These are phyloP conservation scores for Cochlearius cochlearius DNA, from an alignment of 2,113 vertebrate species.

Conservation along the genomic window DNA sequence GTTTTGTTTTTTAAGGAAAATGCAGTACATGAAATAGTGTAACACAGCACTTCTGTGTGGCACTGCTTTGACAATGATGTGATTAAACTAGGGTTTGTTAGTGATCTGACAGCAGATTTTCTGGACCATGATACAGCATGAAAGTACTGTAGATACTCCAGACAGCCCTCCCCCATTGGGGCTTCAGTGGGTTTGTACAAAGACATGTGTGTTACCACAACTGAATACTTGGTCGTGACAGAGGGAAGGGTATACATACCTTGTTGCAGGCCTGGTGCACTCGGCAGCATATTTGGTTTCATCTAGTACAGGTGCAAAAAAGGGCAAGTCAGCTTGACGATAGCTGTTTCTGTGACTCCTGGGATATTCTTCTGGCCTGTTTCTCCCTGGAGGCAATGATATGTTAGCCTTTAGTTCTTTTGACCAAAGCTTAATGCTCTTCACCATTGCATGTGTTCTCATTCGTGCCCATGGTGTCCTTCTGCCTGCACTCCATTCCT, in stretches of 20 bases:
- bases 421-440: background rate
- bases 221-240: background rate
- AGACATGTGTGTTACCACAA: background rate
- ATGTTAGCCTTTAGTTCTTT: background rate
- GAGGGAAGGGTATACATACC: background rate
- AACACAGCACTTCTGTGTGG: background rate
- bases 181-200: background rate
- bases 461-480: background rate
- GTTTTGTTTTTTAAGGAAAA: background rate
- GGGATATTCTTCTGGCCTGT: background rate
- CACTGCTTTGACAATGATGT: background rate
- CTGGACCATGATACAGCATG: background rate
- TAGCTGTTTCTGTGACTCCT: background rate
- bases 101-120: background rate
- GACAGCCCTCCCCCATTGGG: background rate
- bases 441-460: background rate
- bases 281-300: background rate
- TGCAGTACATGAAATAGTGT: background rate
- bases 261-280: background rate
- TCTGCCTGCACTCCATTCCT: background rate
- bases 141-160: background rate
- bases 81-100: background rate
- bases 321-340: background rate
- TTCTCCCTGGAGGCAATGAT: background rate
- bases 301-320: background rate